Evolutionary conservation across 2,113 vertebrate genomes (phyloP).

Genomic region (Ciconia stormi): DNA sequence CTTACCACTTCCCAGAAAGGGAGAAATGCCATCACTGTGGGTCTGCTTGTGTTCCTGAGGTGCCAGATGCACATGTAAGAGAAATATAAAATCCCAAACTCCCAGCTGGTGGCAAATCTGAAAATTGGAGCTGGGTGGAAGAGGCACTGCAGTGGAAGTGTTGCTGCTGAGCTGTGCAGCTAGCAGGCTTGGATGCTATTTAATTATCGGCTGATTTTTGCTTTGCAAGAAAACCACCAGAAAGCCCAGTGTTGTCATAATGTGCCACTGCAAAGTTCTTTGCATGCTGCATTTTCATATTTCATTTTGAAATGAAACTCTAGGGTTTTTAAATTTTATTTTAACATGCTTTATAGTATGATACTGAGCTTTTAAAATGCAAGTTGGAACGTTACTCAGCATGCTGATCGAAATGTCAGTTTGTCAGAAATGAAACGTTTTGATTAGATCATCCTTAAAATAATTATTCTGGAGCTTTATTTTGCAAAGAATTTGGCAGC

Average conservation of each 20-base stretch:
- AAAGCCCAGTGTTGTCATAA: background rate
- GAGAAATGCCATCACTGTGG: background rate
- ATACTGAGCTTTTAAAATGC: background rate
- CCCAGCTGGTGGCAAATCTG: background rate
- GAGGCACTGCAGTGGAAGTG: background rate
- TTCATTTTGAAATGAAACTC: background rate
- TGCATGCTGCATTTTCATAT: background rate
- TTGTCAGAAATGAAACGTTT: background rate
- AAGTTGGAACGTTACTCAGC: background rate
- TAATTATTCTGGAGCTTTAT: background rate
- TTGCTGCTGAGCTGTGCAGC: background rate
- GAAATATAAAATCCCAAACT: background rate
- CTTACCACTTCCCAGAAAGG: background rate
- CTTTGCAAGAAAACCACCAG: background rate
- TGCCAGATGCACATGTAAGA: background rate
- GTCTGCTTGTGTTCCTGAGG: background rate
- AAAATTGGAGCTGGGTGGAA: background rate
- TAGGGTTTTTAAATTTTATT: background rate
- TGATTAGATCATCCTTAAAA: background rate
- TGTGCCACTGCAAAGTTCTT: rapidly evolving
- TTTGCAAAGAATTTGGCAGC: slow-evolving; percentile 7
- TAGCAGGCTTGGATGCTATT: background rate
- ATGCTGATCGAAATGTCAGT: background rate
- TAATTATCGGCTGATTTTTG: background rate
- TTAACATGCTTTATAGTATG: background rate